phyloP scores from a whole-genome alignment of 2,888 invertebrate genomes.

The Drosophila nr. perissopoda region DNA sequence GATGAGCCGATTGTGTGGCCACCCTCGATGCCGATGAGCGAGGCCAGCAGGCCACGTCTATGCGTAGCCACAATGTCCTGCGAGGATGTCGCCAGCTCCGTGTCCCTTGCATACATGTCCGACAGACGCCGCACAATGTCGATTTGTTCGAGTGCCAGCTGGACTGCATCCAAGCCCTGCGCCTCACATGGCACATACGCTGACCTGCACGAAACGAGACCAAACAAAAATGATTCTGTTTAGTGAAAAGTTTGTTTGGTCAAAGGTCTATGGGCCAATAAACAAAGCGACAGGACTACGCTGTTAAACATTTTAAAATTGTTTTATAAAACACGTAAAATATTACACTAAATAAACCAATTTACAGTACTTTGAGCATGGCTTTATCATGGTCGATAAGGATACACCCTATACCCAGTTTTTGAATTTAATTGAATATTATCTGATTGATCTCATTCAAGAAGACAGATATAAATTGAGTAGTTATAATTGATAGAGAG shows the following conservation, averaged over 20 bases:
- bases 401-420: not conserved
- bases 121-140: conserved; percentile 90
- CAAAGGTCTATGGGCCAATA: conserved; percentile 1
- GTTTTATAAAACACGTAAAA: not conserved
- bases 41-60: conserved; percentile 92
- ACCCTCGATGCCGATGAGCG: conserved; percentile 96
- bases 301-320: not conserved
- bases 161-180: conserved; percentile 93
- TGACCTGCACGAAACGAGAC: conserved; percentile 85
- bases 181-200: conserved; percentile 95
- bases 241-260: conserved; percentile 11
- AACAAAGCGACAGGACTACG: conserved; percentile 4
- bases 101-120: conserved; percentile 91
- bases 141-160: conserved; percentile 93
- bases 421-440: too few relatives aligned
- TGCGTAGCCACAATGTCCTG: conserved; percentile 90
- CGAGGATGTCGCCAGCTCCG: conserved; percentile 90
- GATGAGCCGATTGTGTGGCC: conserved; percentile 97
- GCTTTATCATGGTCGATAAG: not conserved
- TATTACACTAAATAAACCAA: not conserved
- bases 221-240: conserved; percentile 11
- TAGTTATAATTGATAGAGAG: too few relatives aligned
- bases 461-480: too few relatives aligned
- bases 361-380: not conserved
- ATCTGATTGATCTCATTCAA: not conserved